Evolutionary conservation across 2,888 invertebrate species (phyloP), one percentile per base, ranked within the genome.

Genomic region (Trypoxylon attenuatum): DNA sequence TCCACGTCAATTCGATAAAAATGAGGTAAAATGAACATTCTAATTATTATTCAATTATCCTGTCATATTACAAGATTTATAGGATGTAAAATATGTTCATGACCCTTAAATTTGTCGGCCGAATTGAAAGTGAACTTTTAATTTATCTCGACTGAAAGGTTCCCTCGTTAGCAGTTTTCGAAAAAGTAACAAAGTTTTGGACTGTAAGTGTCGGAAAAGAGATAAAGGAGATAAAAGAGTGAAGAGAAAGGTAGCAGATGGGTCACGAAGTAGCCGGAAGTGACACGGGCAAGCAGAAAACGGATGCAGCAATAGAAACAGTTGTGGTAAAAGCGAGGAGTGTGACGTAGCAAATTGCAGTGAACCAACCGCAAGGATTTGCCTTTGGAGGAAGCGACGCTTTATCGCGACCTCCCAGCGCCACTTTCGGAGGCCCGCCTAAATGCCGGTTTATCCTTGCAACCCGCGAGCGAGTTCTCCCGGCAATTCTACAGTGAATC

Each of bases 71-170:
- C n/a, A n/a, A n/a, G n/a, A n/a, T n/a, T n/a, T n/a, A n/a, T n/a
- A n/a, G n/a, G n/a, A n/a, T n/a, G n/a, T n/a, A n/a, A n/a, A n/a
- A n/a, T n/a, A n/a, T n/a, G n/a, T n/a, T n/a, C n/a, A n/a, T n/a
- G n/a, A n/a, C n/a, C n/a, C n/a, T n/a, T n/a, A n/a, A n/a, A 74
- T 68, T 72, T 77, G 71, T 74, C 66, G 59, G 51, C 25, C 58
- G 71, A 76, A 76, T 69, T 76, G 64, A 71, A 76, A 58, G 43
- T 41, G 42, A 56, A 69, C 50, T 77, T 41, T 74, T 77, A 71
- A 76, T 74, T 72, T 74, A 76, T 77, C 66, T 72, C 76, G 25
- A 27, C 58, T 53, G 53, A 61, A 42, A 67, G 64, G 71, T 69
- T 59, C 45, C 25, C 27, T 38, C 50, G 39, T 53, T 52, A 43